Evolutionary conservation across 2,888 invertebrate species (phyloP), one percentile per base, ranked within the genome.

Genomic region (Eugnorisma glareosa): DNA sequence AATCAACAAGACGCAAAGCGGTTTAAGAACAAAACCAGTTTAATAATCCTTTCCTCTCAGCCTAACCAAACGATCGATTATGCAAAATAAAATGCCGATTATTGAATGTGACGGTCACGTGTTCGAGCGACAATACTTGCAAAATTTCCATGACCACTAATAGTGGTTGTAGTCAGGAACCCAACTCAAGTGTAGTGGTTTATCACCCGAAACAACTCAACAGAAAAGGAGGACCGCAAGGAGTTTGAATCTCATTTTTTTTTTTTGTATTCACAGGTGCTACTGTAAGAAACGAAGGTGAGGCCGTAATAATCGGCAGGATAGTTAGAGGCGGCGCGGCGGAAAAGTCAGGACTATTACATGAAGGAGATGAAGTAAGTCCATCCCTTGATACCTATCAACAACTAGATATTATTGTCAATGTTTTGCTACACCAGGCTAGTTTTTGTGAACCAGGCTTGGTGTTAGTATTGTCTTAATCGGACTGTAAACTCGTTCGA

Each of bases 261-360:
- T 28, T n/a, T 15, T 28, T 2, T 31, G 2, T 18, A 18, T 31
- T 10, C 8, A 31, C 67, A 81, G 97, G 98, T 91, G 98, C 98
- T 91, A 98, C 98, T 31, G 98, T 98, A 75, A 97, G 99, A 88
- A 99, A 99, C 92, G 99, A 99, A 93, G 99, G 99, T 0, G 99
- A 99, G 89, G 98, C 99, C 51, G 99, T 99, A 64, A 98, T 99
- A 70, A 99, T 99, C 88, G 99, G 99, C 64, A 98, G 99, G 91
- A 99, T 99, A 91, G 99, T 99, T 48, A 97, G 99, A 84, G 99
- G 99, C 1, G 99, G 99, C 0, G 99, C 99, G 2, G 99, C 99
- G 6, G 99, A 99, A 93, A 99, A 99, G 94, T 99, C 99, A 72
- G 99, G 99, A 2, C 97, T 99, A 18, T 96, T 99, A 75, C 99